phyloP scores from a whole-genome alignment of 2,888 invertebrate species.

The Achlya flavicornis region DNA sequence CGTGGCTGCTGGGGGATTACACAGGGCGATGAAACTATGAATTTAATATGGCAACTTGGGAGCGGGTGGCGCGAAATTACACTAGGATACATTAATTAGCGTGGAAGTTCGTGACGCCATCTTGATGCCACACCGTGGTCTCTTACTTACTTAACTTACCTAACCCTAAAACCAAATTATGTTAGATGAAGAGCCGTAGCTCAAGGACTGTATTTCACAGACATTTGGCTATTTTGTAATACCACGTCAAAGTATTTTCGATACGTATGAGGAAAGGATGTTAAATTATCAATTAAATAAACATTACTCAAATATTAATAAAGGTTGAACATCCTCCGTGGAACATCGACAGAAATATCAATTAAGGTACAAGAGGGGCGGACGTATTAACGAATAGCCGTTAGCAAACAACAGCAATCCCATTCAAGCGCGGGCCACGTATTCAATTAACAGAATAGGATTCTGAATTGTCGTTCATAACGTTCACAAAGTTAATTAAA shows the following conservation, averaged over 20 bases:
- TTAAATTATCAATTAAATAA: constrained; percentile 4
- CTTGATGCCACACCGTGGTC: constrained; percentile 29
- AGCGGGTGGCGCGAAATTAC: constrained; percentile 39
- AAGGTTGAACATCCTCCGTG: constrained; percentile 22
- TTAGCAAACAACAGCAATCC: constrained; percentile 54
- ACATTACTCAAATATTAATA: constrained; percentile 17
- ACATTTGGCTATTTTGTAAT: no score
- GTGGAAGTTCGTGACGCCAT: constrained; percentile 38
- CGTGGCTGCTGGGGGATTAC: constrained; percentile 23
- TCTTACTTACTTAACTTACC: constrained; percentile 22
- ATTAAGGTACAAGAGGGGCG: constrained; percentile 40
- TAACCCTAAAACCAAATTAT: constrained; percentile 29
- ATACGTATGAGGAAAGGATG: no score
- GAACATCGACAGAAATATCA: constrained; percentile 32
- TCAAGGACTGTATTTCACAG: not conserved
- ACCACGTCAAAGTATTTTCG: no score
- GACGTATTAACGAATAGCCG: constrained; percentile 49
- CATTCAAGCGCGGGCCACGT: constrained; percentile 55
- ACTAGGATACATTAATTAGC: constrained; percentile 53
- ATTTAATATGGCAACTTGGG: constrained; percentile 51
- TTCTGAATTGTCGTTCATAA: constrained; percentile 70
- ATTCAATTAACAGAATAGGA: constrained; percentile 75
- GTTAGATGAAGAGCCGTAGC: constrained; percentile 23
- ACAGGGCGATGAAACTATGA: constrained; percentile 45
- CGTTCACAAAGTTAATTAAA: constrained; percentile 70